Evolutionary conservation across 2,888 invertebrate species (phyloP).

Genomic region (Merodon equestris): DNA sequence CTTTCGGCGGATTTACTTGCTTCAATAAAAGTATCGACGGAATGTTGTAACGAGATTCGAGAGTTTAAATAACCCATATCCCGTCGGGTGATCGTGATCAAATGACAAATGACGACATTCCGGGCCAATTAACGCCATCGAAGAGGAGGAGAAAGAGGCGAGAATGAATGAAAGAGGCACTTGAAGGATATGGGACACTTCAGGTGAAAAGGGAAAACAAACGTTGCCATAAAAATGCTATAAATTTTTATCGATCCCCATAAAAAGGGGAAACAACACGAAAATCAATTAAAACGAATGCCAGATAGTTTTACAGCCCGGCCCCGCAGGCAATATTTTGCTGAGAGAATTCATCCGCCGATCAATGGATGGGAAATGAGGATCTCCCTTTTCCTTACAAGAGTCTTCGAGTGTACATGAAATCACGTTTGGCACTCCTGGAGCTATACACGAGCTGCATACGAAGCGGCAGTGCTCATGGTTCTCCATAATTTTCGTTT

Average conservation of each 20-base stretch:
- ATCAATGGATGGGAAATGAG: background rate
- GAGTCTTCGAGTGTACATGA: too few relatives aligned
- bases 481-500: constrained; percentile 48
- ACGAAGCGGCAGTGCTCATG: constrained; percentile 13
- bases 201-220: constrained; percentile 31
- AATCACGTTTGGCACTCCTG: too few relatives aligned
- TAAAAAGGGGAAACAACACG: constrained; percentile 51
- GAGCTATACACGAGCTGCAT: constrained; percentile 2
- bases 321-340: constrained; percentile 7
- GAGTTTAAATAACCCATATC: background rate
- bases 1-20: constrained; percentile 33
- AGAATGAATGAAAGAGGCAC: background rate
- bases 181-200: too few relatives aligned
- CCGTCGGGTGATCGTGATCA: too few relatives aligned
- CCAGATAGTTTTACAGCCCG: constrained; percentile 47
- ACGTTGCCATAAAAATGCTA: constrained; percentile 51
- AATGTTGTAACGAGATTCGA: background rate
- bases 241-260: constrained; percentile 52
- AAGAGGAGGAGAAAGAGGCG: constrained; percentile 15
- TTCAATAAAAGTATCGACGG: constrained; percentile 15
- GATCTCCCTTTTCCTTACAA: constrained; percentile 17
- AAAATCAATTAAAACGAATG: constrained; percentile 49
- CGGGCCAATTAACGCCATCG: background rate
- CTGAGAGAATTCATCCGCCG: constrained; percentile 9
- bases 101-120: constrained; percentile 33